Base-by-base conservation (phyloP, 2,888 invertebrate species). In the Zele albiditarsus region DNA sequence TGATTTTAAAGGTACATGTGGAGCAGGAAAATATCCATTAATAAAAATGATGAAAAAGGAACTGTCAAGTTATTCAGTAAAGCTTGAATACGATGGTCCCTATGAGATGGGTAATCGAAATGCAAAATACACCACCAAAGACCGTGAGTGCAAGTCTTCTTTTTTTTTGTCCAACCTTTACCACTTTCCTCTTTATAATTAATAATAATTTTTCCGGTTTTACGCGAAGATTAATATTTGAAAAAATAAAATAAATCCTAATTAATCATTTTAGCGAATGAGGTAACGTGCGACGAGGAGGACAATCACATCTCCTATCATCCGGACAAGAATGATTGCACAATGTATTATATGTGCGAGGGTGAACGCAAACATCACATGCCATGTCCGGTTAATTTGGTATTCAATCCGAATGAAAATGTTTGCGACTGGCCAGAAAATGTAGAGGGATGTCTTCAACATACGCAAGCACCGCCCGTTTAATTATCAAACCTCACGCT, bases 381-480 rank as follows among this genome's bases (percentile, higher is more conserved):
- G 97, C 97, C 97, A 63, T 98, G 97, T 87, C 97, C 97, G 8
- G 93, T 94, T 69, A 96, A 97, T 90, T 92, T 98, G 77, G 97
- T 97, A 16, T 98, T 97, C 90, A 97, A 98, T 89, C 94, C 94
- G 57, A 95, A 96, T 84, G 96, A 97, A 87, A 97, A 96, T 86
- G 97, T 98, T 12, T 98, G 97, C 88, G 98, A 98, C 90, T 97
- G 97, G 97, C 97, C 97, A 0, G 97, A 97, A 86, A 97, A 97
- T 85, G 97, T 97, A 0, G 96, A 96, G 88, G 95, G 96, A 25
- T 97, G 97, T 84, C 91, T 92, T 84, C 92, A 93, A 76, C 93
- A 93, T 84, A 94, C 94, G 73, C 93, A 92, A 82, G 93, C 94
- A 66, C 93, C 94, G 68, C 92, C 93, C 58, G 87, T 85, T 60